Evolutionary conservation across 1,140 invertebrate genomes (phyloP), one percentile per base, ranked within the genome.

Genomic region (Magallana ariakensis): DNA sequence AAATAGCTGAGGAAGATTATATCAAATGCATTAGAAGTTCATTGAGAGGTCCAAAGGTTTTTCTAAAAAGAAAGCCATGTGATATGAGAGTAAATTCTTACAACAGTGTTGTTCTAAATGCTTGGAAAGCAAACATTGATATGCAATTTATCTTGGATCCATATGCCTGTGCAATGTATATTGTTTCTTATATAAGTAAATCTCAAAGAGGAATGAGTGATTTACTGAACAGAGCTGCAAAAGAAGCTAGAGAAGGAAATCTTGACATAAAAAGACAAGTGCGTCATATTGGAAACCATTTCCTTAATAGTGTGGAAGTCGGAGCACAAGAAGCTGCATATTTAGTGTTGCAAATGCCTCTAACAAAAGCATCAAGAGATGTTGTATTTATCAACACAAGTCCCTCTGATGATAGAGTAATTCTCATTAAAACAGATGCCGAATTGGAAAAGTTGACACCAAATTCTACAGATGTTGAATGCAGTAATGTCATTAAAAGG

Each of bases 251-350:
- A 33, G 33, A 33, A 33, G 33, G 33, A 33, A 33, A 33, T 33
- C 33, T 33, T 33, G 33, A 33, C 33, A 33, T 33, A 1, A 33
- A 33, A 33, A 33, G 33, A 33, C 33, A 87, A 87, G 86, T 87
- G 5, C 10, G 58, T 55, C 58, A 70, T 54, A 83, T 62, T 46
- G 86, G 86, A 75, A 87, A 87, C 62, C 53, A 86, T 15, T 85
- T 85, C 66, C 58, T 66, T 0, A 85, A 85, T 15, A 33, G 62
- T 85, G 75, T 86, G 6, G 84, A 90, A 87, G 70, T 87, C 0
- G n/a, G 75, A 53, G 85, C 89, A 22, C 87, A 87, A 22, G 88
- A 87, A 70, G 86, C 86, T 85, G 83, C 57, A 26, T 87, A 89
- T 81, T n/a, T n/a, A n/a, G n/a, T n/a, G n/a, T n/a, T n/a, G n/a